Percentiles rank a stretch among this genome's conserved stretches.
phyloP scores from a whole-genome alignment of 2,797 vertebrate species.

The Picus viridis region DNA sequence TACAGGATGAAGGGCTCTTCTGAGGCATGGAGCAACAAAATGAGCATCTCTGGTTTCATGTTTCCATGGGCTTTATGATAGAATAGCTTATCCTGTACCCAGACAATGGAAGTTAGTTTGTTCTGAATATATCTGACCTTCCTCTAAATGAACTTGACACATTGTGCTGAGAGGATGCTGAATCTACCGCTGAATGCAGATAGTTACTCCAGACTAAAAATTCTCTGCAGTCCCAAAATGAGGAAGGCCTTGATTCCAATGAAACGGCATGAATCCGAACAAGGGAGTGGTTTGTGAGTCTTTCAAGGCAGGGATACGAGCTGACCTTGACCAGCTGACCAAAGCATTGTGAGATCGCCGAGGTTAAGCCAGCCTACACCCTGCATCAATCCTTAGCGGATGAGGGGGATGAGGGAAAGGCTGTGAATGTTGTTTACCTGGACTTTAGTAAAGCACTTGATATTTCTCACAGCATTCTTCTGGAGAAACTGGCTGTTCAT shows the following conservation, averaged over 20 bases:
- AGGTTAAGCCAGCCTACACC: neutral
- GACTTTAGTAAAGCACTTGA: no score
- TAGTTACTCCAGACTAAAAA: neutral
- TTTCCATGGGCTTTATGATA: neutral
- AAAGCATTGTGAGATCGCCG: neutral
- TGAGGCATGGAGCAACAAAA: neutral
- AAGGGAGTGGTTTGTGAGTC: neutral
- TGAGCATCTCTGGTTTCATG: neutral
- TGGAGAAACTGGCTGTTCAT: no score
- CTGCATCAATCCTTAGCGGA: neutral
- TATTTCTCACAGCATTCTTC: no score
- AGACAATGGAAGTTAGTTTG: neutral
- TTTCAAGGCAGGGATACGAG: neutral
- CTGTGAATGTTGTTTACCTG: no score
- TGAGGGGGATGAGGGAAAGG: no score
- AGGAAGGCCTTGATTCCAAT: neutral
- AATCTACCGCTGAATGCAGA: neutral
- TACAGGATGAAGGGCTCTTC: neutral
- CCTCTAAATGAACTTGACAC: neutral
- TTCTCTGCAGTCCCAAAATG: neutral
- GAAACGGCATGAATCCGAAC: neutral
- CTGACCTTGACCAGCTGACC: fast-evolving
- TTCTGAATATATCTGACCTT: neutral
- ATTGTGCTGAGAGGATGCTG: neutral
- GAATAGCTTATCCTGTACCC: neutral